Conservation (phyloP, 2,888 invertebrate species). For the Eledone cirrhosa region DNA sequence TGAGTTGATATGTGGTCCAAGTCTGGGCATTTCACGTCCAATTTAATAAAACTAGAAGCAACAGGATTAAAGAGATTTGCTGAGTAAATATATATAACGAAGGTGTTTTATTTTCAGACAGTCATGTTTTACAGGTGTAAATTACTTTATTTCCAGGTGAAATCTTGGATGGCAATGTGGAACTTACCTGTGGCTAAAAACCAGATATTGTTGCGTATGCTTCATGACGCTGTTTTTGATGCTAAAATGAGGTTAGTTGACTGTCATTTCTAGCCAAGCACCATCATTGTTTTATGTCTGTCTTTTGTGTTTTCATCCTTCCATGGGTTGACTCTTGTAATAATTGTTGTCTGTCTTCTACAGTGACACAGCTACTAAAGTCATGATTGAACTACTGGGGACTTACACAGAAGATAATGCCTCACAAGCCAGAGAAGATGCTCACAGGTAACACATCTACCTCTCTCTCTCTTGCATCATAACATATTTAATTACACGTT, state of each 20-base stretch:
- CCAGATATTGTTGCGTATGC: slow-evolving; percentile 86
- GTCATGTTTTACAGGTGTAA: no score
- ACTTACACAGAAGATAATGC: slow-evolving; percentile 98
- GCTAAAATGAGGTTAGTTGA: slow-evolving; percentile 78
- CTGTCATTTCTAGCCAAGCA: no score
- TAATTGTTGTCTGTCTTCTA: background rate
- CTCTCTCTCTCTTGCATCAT: background rate
- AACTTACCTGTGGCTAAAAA: slow-evolving; percentile 67
- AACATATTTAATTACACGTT: background rate
- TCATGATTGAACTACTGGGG: slow-evolving; percentile 95
- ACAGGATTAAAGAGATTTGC: no score
- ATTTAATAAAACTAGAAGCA: no score
- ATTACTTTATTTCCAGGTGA: slow-evolving; percentile 56
- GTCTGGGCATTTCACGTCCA: no score
- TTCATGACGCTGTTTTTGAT: slow-evolving; percentile 88
- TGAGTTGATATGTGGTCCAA: no score
- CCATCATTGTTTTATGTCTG: no score
- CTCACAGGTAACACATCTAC: slow-evolving; percentile 70
- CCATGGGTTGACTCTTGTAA: no score
- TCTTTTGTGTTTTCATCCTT: no score
- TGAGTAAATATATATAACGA: no score
- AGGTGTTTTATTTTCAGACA: background rate
- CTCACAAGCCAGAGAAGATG: slow-evolving; percentile 94
- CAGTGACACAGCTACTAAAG: slow-evolving; percentile 90
- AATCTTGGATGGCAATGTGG: slow-evolving; percentile 64